Evolutionary conservation across 2,797 vertebrate genomes (phyloP).

Genomic region (Mormyrus hasselquistii): DNA sequence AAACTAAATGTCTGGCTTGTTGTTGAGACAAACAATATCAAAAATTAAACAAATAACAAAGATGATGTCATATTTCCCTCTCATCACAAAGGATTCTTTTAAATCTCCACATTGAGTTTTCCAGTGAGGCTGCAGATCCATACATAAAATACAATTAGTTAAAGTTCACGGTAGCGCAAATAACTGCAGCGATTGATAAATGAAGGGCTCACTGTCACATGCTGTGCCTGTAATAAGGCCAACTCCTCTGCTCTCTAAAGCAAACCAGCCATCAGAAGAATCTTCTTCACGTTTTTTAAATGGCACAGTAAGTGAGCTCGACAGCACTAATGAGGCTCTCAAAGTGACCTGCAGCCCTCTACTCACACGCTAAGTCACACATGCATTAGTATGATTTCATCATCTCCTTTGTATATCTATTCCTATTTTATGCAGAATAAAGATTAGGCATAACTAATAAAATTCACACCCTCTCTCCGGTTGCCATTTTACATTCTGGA

Average conservation of each 20-base stretch:
- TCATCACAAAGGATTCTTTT: not conserved
- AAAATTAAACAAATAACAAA: not conserved
- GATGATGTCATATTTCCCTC: not conserved
- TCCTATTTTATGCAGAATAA: not conserved
- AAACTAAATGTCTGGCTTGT: not conserved
- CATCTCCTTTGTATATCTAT: not conserved
- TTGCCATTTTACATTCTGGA: not conserved
- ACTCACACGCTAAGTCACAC: not conserved
- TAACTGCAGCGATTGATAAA: conserved; percentile 9
- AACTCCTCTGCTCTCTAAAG: not conserved
- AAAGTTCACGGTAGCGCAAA: not conserved
- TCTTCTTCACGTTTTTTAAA: not conserved
- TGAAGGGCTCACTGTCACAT: not conserved
- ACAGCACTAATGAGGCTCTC: not conserved
- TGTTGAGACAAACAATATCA: not conserved
- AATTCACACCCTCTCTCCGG: not conserved
- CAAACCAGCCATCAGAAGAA: not conserved
- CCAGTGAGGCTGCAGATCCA: not conserved
- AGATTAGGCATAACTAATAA: not conserved
- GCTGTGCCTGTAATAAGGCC: not conserved
- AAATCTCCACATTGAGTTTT: not conserved
- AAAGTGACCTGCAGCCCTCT: not conserved
- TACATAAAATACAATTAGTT: conserved; percentile 18
- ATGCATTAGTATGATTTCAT: not conserved
- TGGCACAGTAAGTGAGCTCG: not conserved